Conservation (phyloP, 2,888 invertebrate species). For the Plusia festucae region DNA sequence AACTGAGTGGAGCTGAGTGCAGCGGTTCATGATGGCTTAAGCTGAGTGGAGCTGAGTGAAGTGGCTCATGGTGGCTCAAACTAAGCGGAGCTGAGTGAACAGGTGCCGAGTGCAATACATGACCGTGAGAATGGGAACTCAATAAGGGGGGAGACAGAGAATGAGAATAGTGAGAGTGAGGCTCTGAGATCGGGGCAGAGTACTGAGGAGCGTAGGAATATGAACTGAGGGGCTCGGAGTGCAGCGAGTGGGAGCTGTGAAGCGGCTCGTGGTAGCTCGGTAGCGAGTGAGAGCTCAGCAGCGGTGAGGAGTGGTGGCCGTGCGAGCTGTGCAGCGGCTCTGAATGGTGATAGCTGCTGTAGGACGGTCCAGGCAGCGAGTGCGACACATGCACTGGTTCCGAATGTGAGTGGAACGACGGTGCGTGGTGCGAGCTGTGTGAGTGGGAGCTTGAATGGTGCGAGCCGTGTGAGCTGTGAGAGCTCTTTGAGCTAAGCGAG, state of each 20-base stretch:
- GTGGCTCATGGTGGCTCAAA: not conserved
- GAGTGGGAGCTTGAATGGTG: slow-evolving; percentile 3
- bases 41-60: no score
- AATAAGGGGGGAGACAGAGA: slow-evolving; percentile 12
- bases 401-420: slow-evolving; percentile 18
- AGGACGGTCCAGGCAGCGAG: slow-evolving; percentile 30
- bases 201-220: slow-evolving; percentile 24
- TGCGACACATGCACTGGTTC: slow-evolving; percentile 24
- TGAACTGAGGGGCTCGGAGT: slow-evolving; percentile 29
- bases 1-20: no score
- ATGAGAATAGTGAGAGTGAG: slow-evolving; percentile 16
- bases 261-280: slow-evolving; percentile 28
- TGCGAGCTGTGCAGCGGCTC: slow-evolving; percentile 26
- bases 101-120: not conserved
- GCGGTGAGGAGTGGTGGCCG: slow-evolving; percentile 22
- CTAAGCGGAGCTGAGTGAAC: slow-evolving; percentile 10
- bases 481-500: slow-evolving; percentile 18
- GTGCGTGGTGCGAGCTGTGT: slow-evolving; percentile 28
- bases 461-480: slow-evolving; percentile 23
- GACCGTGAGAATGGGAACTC: slow-evolving; percentile 12
- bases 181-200: slow-evolving; percentile 27
- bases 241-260: slow-evolving; percentile 21
- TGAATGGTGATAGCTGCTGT: slow-evolving; percentile 18
- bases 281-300: slow-evolving; percentile 15
- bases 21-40: no score